phyloP scores from a whole-genome alignment of 92 coral and sea anemone genomes.

The Phenganax stokvisi region DNA sequence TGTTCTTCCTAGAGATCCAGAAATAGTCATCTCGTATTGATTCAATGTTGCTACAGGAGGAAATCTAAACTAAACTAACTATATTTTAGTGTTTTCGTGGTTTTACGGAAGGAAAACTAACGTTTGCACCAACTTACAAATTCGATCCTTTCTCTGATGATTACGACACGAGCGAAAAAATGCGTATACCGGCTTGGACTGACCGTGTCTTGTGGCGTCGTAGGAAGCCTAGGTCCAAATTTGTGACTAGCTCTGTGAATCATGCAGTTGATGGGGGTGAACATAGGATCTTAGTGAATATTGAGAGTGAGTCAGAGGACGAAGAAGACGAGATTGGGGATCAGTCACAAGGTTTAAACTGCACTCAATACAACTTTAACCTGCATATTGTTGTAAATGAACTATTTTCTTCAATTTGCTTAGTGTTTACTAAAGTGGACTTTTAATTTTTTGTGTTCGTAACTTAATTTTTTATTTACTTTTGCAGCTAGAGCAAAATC shows the following conservation, averaged over 20 bases:
- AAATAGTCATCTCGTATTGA: background rate
- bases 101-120: conserved; percentile 72
- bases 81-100: conserved; percentile 77
- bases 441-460: no score
- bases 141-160: conserved; percentile 95
- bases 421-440: no score
- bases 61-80: no score
- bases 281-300: conserved; percentile 14
- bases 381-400: no score
- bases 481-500: conserved; percentile 34
- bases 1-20: no score
- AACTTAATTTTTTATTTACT: background rate
- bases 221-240: conserved; percentile 80
- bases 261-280: conserved; percentile 13
- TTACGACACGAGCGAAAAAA: conserved; percentile 94
- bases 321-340: conserved; percentile 44
- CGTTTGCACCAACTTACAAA: conserved; percentile 92
- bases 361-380: no score
- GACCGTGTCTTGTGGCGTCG: conserved; percentile 99
- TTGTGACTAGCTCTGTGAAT: conserved; percentile 29
- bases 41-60: no score
- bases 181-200: conserved; percentile 99
- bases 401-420: no score
- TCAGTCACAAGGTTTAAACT: background rate
- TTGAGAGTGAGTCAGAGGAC: conserved; percentile 38